Percentiles rank a stretch among this genome's conserved stretches.
These are phyloP conservation scores for Xenentodon cancila DNA, from an alignment of 2,797 vertebrate genomes.

Conservation along the genomic window DNA sequence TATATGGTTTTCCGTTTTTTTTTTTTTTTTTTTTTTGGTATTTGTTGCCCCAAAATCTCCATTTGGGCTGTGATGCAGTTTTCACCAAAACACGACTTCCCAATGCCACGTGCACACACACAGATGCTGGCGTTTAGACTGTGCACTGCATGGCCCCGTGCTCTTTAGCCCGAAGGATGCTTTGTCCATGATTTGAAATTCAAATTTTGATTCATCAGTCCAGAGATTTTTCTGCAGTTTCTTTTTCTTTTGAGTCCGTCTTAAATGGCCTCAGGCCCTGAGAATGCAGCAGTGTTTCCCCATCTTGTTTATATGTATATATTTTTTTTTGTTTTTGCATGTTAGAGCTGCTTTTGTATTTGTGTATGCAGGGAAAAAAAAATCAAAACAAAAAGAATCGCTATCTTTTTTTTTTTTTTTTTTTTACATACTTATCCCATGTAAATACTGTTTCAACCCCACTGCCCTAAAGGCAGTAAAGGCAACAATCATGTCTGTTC, in stretches of 20 bases:
- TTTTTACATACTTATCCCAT: not conserved
- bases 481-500: not conserved
- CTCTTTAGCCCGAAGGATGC: conserved; percentile 6
- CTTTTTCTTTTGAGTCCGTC: not conserved
- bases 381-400: too few species aligned
- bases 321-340: not conserved
- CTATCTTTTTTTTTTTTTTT: too few species aligned
- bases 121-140: not conserved
- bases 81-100: not conserved
- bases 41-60: not conserved
- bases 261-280: not conserved
- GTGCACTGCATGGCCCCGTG: not conserved
- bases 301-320: not conserved
- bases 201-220: conserved; percentile 9
- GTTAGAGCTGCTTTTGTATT: not conserved
- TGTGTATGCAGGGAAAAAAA: not conserved
- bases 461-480: not conserved
- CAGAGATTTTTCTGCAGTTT: not conserved
- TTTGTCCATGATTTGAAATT: conserved; percentile 7
- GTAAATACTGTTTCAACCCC: not conserved
- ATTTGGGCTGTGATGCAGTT: not conserved
- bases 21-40: too few species aligned
- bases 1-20: too few species aligned
- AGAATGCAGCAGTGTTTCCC: not conserved
- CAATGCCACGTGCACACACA: not conserved